Percentiles rank a stretch among this genome's conserved stretches.
phyloP scores from a whole-genome alignment of 2,113 vertebrate genomes.

The Mastomys natalensis region DNA sequence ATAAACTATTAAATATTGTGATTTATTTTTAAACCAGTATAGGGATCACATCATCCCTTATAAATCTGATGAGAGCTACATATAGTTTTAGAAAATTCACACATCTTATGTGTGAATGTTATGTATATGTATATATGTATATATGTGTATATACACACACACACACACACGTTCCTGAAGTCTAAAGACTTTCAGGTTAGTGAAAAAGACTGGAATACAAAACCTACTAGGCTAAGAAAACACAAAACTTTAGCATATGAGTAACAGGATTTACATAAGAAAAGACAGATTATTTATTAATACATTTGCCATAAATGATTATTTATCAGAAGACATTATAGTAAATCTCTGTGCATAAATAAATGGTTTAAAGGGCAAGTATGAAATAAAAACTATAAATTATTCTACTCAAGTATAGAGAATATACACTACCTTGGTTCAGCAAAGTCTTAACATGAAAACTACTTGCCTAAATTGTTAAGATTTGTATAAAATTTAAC shows the following conservation, averaged over 20 bases:
- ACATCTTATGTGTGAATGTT: background rate
- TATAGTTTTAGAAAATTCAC: slow-evolving; percentile 53
- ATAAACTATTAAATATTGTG: slow-evolving; percentile 21
- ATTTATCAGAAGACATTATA: slow-evolving; percentile 41
- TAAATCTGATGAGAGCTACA: slow-evolving; percentile 50
- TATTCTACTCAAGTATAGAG: slow-evolving; percentile 18
- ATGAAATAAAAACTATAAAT: slow-evolving; percentile 20
- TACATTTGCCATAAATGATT: slow-evolving; percentile 40
- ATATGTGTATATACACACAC: background rate
- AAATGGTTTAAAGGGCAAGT: slow-evolving; percentile 31
- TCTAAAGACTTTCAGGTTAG: slow-evolving; percentile 1
- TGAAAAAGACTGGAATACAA: background rate
- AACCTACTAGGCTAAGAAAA: slow-evolving; percentile 33
- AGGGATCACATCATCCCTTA: background rate
- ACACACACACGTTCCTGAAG: background rate
- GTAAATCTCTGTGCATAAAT: slow-evolving; percentile 7
- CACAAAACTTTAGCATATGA: slow-evolving; percentile 43
- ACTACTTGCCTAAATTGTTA: background rate
- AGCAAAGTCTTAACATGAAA: slow-evolving; percentile 20
- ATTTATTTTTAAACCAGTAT: slow-evolving; percentile 43
- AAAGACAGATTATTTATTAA: slow-evolving; percentile 23
- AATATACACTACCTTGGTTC: slow-evolving; percentile 25
- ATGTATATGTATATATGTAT: background rate
- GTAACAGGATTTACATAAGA: background rate
- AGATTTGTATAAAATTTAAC: slow-evolving; percentile 39